Evolutionary conservation across 2,113 vertebrate genomes (phyloP).

Genomic region (Ursus arctos): DNA sequence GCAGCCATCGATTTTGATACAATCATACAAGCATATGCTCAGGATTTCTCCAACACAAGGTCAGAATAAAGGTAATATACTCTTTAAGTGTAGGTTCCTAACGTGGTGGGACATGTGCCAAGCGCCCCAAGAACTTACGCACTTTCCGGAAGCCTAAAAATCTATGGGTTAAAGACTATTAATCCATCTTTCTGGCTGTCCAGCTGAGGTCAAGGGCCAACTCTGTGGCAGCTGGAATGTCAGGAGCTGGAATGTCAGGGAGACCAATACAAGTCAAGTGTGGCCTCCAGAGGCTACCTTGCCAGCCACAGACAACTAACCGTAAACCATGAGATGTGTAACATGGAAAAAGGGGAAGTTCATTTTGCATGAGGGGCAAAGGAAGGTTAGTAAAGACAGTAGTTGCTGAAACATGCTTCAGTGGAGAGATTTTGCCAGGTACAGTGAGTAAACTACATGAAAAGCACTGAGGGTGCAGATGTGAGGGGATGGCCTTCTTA

Average conservation of each 20-base stretch:
- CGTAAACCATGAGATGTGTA: rapidly evolving
- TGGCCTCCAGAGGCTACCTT: not conserved
- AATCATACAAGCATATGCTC: not conserved
- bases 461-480: not conserved
- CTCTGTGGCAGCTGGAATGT: not conserved
- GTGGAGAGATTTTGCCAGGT: not conserved
- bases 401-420: not conserved
- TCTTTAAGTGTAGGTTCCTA: not conserved
- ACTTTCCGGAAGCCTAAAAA: not conserved
- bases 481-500: not conserved
- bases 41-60: not conserved
- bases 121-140: not conserved
- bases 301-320: not conserved
- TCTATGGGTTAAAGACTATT: not conserved
- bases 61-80: not conserved
- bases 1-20: not conserved
- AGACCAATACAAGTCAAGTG: not conserved
- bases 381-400: not conserved
- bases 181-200: not conserved
- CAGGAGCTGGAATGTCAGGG: not conserved
- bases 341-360: not conserved
- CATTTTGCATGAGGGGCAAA: not conserved
- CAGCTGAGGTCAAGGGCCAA: not conserved
- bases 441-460: not conserved
- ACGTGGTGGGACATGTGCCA: not conserved